Conservation (phyloP, 2,113 vertebrate genomes). For the Gasterosteus nipponicus region DNA sequence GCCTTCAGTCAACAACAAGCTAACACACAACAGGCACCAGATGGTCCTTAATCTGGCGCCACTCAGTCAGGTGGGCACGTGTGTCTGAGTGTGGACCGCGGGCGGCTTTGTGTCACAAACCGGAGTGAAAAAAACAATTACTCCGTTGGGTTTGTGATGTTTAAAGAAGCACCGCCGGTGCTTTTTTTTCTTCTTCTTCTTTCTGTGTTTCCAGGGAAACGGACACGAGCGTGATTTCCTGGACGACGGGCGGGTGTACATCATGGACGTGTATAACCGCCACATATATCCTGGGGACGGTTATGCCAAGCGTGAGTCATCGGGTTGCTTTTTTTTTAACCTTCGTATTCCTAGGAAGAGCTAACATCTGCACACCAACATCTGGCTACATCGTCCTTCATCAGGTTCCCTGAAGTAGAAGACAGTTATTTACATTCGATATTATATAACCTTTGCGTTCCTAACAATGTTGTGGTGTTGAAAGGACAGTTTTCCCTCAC, state of each 20-base stretch:
- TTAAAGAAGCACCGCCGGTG: no score
- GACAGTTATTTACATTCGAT: no score
- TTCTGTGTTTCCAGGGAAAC: conserved; percentile 84
- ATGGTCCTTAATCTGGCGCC: no score
- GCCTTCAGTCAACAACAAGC: no score
- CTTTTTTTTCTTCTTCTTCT: neutral
- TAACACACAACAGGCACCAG: no score
- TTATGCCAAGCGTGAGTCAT: conserved; percentile 92
- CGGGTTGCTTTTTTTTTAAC: neutral
- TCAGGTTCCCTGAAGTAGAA: no score
- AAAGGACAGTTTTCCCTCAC: neutral
- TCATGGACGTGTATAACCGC: conserved; percentile 96
- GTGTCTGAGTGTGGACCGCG: no score
- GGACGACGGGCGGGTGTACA: conserved; percentile 91
- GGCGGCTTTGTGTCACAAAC: no score
- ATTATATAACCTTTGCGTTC: neutral
- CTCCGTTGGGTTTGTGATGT: no score
- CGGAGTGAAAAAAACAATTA: no score
- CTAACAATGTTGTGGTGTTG: neutral
- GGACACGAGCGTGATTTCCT: conserved; percentile 96
- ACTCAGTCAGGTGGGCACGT: no score
- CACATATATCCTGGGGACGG: conserved; percentile 93
- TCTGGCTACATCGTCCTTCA: no score
- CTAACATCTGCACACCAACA: neutral
- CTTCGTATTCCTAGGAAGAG: neutral